Evolutionary conservation across 2,797 vertebrate species (phyloP).

Genomic region (Saxicola maurus): DNA sequence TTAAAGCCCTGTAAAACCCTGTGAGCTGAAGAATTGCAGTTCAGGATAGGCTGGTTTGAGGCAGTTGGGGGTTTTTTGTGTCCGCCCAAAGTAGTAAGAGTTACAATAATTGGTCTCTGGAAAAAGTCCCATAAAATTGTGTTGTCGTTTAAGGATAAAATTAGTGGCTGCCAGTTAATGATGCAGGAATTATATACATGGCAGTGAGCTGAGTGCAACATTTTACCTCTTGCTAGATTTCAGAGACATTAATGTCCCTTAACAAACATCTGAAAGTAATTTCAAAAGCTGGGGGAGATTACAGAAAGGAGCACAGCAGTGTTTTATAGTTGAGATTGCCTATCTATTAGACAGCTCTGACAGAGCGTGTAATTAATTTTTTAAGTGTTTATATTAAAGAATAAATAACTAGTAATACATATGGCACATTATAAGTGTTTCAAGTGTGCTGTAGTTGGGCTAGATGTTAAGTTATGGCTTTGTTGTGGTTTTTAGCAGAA

Average conservation of each 20-base stretch:
- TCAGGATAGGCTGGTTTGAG: not conserved
- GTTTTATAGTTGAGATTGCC: slow-evolving; percentile 46
- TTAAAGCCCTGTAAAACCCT: not conserved
- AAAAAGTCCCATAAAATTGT: slow-evolving; percentile 30
- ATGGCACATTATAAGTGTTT: slow-evolving; percentile 17
- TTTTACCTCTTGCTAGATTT: slow-evolving; percentile 25
- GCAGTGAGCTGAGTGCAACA: not conserved
- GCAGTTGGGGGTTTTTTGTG: not conserved
- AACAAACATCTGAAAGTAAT: slow-evolving; percentile 57
- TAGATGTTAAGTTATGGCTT: not conserved
- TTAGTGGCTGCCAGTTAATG: slow-evolving; percentile 25
- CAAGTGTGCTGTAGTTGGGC: not conserved
- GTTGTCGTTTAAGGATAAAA: not conserved
- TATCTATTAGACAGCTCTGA: slow-evolving; percentile 56
- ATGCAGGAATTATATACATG: slow-evolving; percentile 22
- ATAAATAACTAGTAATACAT: slow-evolving; percentile 46
- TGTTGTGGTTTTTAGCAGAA: not conserved
- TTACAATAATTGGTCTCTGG: not conserved
- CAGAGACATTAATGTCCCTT: slow-evolving; percentile 32
- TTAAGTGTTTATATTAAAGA: slow-evolving; percentile 50
- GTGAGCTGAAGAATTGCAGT: not conserved
- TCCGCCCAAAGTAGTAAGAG: not conserved
- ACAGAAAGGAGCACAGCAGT: not conserved
- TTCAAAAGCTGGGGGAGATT: slow-evolving; percentile 39
- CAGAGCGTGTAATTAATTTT: slow-evolving; percentile 68